A percentile compares a stretch with the other conserved stretches of the same genome.
Evolutionary conservation across 1,140 invertebrate species (phyloP).

Genomic region (Ylistrum balloti): DNA sequence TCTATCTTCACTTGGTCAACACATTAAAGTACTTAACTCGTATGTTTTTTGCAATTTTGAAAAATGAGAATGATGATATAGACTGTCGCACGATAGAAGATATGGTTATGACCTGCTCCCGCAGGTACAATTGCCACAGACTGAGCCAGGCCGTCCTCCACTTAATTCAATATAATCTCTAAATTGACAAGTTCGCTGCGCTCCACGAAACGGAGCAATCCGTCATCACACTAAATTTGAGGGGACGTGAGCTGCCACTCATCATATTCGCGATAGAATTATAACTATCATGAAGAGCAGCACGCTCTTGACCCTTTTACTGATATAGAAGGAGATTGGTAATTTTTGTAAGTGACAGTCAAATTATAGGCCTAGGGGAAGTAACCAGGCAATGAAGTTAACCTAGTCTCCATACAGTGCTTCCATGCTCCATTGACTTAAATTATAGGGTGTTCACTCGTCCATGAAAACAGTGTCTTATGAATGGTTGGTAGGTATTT

Average conservation of each 20-base stretch:
- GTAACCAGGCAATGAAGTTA: background rate
- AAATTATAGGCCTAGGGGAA: background rate
- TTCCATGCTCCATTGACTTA: background rate
- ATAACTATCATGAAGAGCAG: background rate
- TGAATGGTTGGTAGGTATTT: background rate
- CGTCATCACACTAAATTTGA: background rate
- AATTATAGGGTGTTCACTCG: background rate
- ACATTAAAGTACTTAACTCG: background rate
- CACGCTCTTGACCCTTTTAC: slow-evolving; percentile 1
- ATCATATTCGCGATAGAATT: background rate
- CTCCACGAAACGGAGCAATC: background rate
- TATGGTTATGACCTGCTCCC: background rate
- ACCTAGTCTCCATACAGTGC: background rate
- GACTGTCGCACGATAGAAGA: background rate
- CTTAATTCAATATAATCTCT: background rate
- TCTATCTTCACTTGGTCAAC: too few relatives aligned
- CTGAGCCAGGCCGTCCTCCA: background rate
- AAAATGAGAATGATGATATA: background rate
- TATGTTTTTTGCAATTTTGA: background rate
- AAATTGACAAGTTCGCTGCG: background rate
- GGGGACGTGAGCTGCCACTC: slow-evolving; percentile 5
- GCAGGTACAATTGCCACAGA: background rate
- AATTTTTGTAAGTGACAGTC: slow-evolving; percentile 1
- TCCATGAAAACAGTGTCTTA: background rate
- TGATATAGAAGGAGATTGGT: background rate